phyloP scores from a whole-genome alignment of 35 echinoderm and acorn worm genomes.

The Stichopus chloronotus region DNA sequence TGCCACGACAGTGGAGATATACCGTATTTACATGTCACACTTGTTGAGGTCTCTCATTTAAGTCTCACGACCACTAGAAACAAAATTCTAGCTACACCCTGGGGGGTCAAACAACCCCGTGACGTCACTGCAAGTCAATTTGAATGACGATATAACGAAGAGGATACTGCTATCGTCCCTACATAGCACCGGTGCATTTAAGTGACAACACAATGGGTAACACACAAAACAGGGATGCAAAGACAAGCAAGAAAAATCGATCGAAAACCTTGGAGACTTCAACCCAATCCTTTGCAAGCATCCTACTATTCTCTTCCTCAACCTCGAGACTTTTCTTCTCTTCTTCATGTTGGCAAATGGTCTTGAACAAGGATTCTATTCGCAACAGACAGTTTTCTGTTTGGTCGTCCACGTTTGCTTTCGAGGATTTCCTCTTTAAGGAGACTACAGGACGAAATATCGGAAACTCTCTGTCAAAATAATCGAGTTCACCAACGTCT shows the following conservation, averaged over 20 bases:
- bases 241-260: conserved; percentile 18
- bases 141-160: no score
- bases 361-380: neutral
- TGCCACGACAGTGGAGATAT: no score
- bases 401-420: neutral
- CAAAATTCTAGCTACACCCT: no score
- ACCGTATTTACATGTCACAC: no score
- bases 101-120: no score
- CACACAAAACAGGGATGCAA: neutral
- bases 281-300: neutral
- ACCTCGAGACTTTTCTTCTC: neutral
- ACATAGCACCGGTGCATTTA: neutral
- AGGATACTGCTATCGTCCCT: neutral
- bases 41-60: no score
- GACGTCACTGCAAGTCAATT: no score
- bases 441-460: neutral
- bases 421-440: neutral
- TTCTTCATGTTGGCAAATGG: neutral
- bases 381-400: neutral
- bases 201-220: neutral
- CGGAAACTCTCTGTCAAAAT: neutral
- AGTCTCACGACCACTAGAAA: no score
- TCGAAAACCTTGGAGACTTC: conserved; percentile 7
- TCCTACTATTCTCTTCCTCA: neutral
- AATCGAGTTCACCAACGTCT: neutral